Evolutionary conservation across 2,113 vertebrate genomes (phyloP).

Genomic region (Vimba vimba): DNA sequence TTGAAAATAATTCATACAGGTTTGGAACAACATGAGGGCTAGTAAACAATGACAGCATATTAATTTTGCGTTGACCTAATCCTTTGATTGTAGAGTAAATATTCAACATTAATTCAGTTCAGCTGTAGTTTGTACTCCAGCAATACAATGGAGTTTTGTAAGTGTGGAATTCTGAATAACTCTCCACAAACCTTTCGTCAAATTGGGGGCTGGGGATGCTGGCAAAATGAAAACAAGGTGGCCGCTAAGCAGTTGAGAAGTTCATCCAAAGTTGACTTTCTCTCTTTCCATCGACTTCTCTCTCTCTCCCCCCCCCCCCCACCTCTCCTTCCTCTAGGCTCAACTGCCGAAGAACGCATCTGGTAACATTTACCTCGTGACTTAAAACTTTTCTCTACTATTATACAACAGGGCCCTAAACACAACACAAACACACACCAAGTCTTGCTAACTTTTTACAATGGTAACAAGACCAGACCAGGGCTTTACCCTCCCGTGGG

Average conservation of each 20-base stretch:
- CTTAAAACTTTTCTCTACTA: conserved; percentile 72
- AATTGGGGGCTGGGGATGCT: conserved; percentile 47
- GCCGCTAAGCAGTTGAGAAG: conserved; percentile 64
- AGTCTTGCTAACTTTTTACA: conserved; percentile 75
- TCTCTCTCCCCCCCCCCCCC: conserved; percentile 38
- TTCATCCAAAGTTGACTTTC: conserved; percentile 68
- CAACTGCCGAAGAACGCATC: conserved; percentile 71
- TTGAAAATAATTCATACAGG: not conserved
- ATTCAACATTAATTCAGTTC: not conserved
- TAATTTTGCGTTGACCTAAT: conserved; percentile 2
- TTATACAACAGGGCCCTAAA: conserved; percentile 70
- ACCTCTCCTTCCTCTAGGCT: conserved; percentile 56
- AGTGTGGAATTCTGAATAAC: conserved; percentile 41
- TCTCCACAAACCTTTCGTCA: conserved; percentile 46
- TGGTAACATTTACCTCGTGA: conserved; percentile 79
- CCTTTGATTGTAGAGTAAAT: not conserved
- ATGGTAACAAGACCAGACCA: conserved; percentile 71
- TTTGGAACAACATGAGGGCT: not conserved
- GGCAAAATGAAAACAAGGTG: conserved; percentile 64
- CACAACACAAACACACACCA: conserved; percentile 75
- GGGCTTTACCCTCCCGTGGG: conserved; percentile 69
- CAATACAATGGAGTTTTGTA: conserved; percentile 37
- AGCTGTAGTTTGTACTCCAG: not conserved
- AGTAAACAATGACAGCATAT: not conserved
- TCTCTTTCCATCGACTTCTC: conserved; percentile 57